Evolutionary conservation across 1,140 invertebrate species (phyloP), one percentile per base, ranked within the genome.

Genomic region (Planococcus citri): DNA sequence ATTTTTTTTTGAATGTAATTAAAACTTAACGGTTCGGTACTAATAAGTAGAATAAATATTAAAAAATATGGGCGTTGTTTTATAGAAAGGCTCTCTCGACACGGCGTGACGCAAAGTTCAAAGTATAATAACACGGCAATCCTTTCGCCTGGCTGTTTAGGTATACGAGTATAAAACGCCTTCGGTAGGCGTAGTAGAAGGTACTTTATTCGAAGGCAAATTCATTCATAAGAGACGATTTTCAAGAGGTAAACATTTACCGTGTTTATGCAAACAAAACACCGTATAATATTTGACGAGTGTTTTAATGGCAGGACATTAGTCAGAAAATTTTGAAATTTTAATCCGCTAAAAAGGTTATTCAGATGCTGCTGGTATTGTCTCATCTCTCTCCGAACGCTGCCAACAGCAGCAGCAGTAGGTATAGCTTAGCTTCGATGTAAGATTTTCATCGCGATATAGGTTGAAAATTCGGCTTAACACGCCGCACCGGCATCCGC

Each of bases 1-100:
- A n/a, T n/a, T n/a, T n/a, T n/a, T n/a, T 51, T 51, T 51, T 51
- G n/a, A 51, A 51, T 51, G 41, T 51, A 51, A 51, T 51, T 51
- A 51, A 51, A 51, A 51, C 41, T 20, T n/a, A n/a, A 51, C 6
- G 6, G 17, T 17, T 14, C 17, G 17, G 17, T 17, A 51, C 17
- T 51, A n/a, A 51, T 51, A 51, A 51, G 17, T 51, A 14, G 17
- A 51, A 51, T 51, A 51, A 51, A 51, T 51, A 51, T 51, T 9
- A 51, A 51, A 51, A 51, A 51, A 51, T 51, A 51, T n/a, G 41
- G 41, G 2, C 3, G 41, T 51, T 51, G 41, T 3, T 33, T 33
- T n/a, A n/a, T n/a, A n/a, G n/a, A n/a, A n/a, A 33, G 12, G 29
- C 29, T 12, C 29, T 33, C n/a, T n/a, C n/a, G n/a, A n/a, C n/a